Conservation (phyloP, 2,888 invertebrate species). For the Ichneumoninae sp. region DNA sequence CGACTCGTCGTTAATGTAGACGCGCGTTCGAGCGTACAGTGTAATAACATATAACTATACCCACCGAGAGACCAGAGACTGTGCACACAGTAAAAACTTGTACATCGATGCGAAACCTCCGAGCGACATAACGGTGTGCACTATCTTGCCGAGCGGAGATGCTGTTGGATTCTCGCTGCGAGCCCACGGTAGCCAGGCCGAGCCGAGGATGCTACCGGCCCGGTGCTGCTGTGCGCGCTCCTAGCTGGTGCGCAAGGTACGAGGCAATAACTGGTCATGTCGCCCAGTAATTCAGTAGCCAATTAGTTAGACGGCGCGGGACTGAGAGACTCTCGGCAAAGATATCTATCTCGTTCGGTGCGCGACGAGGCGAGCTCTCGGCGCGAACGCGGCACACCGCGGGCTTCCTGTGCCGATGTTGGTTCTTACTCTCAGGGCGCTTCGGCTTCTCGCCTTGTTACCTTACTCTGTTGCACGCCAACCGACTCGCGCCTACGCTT, state of each 20-base stretch:
- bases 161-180: conserved; percentile 56
- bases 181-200: conserved; percentile 28
- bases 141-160: conserved; percentile 38
- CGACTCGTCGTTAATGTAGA: conserved; percentile 47
- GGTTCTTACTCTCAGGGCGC: conserved; percentile 9
- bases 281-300: conserved; percentile 82
- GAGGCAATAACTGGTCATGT: conserved; percentile 81
- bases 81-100: background rate
- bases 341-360: conserved; percentile 77
- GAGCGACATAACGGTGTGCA: conserved; percentile 37
- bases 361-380: conserved; percentile 50
- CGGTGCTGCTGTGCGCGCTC: conserved; percentile 27
- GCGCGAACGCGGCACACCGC: conserved; percentile 58
- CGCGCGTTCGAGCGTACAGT: conserved; percentile 42
- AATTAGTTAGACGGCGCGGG: conserved; percentile 81
- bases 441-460: conserved; percentile 37
- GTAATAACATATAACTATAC: conserved; percentile 47
- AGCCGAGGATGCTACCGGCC: conserved; percentile 7
- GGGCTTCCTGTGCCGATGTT: conserved; percentile 32
- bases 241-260: conserved; percentile 71
- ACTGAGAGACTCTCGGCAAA: conserved; percentile 73
- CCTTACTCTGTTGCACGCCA: conserved; percentile 23
- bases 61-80: background rate
- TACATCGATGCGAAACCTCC: conserved; percentile 17
- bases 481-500: conserved; percentile 36